Percentiles rank a stretch among this genome's conserved stretches.
Conservation (phyloP, 1,140 invertebrate genomes). For the Brachionus paranguensis region DNA sequence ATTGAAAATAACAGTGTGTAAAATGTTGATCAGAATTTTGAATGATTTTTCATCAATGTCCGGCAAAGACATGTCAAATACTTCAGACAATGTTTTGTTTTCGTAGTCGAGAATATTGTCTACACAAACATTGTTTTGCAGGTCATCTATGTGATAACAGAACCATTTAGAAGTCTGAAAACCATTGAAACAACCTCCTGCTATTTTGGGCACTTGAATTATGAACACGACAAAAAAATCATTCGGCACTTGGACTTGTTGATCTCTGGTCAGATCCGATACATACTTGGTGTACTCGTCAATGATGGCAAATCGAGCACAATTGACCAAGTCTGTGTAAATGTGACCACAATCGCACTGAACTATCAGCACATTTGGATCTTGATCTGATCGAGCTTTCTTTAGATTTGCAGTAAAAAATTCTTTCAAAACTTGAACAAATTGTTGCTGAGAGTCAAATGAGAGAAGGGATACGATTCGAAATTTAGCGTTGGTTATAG, state of each 20-base stretch:
- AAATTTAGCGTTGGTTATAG: not conserved
- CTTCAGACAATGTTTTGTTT: not conserved
- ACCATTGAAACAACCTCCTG: constrained; percentile 46
- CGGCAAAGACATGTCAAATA: not conserved
- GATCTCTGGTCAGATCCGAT: not conserved
- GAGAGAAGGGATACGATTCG: constrained; percentile 37
- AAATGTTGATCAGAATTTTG: not conserved
- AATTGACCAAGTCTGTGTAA: constrained; percentile 46
- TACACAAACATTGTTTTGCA: constrained; percentile 19
- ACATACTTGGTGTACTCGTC: not conserved
- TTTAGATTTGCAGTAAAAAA: constrained; percentile 19
- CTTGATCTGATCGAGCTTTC: not conserved
- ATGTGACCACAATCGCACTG: constrained; percentile 49
- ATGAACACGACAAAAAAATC: constrained; percentile 45
- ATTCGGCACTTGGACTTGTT: constrained; percentile 35
- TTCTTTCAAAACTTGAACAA: constrained; percentile 41
- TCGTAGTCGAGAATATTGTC: not conserved
- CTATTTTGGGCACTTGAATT: constrained; percentile 47
- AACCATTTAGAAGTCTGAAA: constrained; percentile 44
- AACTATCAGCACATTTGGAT: constrained; percentile 45
- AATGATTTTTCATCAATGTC: not conserved
- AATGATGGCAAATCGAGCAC: constrained; percentile 45
- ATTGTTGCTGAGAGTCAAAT: constrained; percentile 44
- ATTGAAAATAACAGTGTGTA: not conserved
- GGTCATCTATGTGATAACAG: constrained; percentile 26